Percentiles rank a stretch among this genome's conserved stretches.
These are phyloP conservation scores for Dendrophyllia cribrosa DNA, from an alignment of 64 coral and sea anemone species.

Conservation along the genomic window DNA sequence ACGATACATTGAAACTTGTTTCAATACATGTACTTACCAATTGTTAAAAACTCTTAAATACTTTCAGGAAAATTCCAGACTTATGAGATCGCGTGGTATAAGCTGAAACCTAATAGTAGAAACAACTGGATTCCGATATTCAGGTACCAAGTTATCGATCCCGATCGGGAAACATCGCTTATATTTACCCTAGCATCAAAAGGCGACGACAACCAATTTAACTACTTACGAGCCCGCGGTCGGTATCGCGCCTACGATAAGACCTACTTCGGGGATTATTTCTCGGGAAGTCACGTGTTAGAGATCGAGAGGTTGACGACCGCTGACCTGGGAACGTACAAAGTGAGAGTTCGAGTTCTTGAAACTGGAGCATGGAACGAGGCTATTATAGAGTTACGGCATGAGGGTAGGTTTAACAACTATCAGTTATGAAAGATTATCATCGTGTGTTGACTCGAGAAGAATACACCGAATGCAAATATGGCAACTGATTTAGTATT, in stretches of 20 bases:
- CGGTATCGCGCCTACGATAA: conserved; percentile 82
- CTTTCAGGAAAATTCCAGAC: conserved; percentile 65
- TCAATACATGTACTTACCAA: neutral
- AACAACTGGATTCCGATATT: conserved; percentile 50
- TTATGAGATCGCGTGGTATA: conserved; percentile 79
- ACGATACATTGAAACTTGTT: no score
- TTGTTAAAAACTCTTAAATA: neutral
- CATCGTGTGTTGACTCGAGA: no score
- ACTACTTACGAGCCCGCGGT: neutral
- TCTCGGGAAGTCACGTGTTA: conserved; percentile 76
- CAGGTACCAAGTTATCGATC: conserved; percentile 32
- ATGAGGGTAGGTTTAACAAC: conserved; percentile 67
- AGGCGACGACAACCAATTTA: neutral
- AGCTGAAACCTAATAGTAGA: conserved; percentile 7
- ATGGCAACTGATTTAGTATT: no score
- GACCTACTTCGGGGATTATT: conserved; percentile 70
- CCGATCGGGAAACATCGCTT: neutral
- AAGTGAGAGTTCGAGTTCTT: conserved; percentile 58
- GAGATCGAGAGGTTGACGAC: conserved; percentile 58
- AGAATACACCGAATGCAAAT: no score
- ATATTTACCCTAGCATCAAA: neutral
- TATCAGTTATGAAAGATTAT: no score
- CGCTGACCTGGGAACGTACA: conserved; percentile 82
- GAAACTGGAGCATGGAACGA: conserved; percentile 48
- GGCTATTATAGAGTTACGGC: conserved; percentile 78